Evolutionary conservation across 2,113 vertebrate species (phyloP).

Genomic region (Pachycephala philippinensis): DNA sequence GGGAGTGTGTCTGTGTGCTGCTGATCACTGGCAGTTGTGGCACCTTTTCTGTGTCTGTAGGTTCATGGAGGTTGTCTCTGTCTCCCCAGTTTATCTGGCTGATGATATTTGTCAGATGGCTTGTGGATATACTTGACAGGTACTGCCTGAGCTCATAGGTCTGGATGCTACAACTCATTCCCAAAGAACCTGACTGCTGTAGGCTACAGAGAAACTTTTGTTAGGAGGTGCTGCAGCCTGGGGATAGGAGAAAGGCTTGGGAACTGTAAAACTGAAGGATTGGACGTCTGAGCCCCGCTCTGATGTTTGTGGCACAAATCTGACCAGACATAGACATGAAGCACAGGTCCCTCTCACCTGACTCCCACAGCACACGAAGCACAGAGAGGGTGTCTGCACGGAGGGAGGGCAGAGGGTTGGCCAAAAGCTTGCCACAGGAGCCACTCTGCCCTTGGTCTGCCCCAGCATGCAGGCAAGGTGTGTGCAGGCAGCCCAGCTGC

Average conservation of each 20-base stretch:
- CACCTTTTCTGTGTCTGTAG: not conserved
- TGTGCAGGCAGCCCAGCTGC: not conserved
- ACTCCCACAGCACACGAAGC: not conserved
- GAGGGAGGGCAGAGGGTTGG: not conserved
- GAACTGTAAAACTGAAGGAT: not conserved
- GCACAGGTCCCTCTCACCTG: fast-evolving
- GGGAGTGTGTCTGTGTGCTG: not conserved
- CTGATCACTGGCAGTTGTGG: not conserved
- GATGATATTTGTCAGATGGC: not conserved
- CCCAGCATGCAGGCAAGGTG: not conserved
- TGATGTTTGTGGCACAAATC: not conserved
- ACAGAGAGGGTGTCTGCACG: fast-evolving
- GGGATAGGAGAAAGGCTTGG: not conserved
- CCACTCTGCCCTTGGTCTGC: not conserved
- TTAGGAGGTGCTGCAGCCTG: not conserved
- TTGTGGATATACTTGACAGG: not conserved
- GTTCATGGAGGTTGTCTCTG: not conserved
- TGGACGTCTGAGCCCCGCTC: not conserved
- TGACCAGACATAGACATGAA: fast-evolving
- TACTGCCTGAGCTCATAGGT: not conserved
- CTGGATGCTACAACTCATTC: not conserved
- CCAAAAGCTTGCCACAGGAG: not conserved
- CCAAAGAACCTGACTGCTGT: not conserved
- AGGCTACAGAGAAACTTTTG: not conserved
- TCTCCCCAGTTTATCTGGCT: not conserved